phyloP scores from a whole-genome alignment of 1,140 invertebrate genomes.

The Maniola jurtina region DNA sequence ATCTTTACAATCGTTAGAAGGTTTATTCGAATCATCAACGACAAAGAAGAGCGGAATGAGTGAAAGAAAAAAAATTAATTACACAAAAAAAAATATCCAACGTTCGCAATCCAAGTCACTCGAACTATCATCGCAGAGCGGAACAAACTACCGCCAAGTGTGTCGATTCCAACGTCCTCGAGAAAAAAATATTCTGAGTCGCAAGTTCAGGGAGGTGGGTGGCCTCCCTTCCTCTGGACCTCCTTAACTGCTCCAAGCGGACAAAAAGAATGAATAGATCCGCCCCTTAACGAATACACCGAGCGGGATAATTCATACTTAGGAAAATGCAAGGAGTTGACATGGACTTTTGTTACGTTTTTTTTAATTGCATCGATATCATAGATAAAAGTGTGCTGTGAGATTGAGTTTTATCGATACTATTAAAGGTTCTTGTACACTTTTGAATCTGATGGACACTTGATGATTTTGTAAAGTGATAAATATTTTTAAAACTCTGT shows the following conservation, averaged over 20 bases:
- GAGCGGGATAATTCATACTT: constrained; percentile 77
- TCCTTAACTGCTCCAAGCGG: constrained; percentile 72
- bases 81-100: constrained; percentile 52
- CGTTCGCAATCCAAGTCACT: constrained; percentile 67
- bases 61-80: constrained; percentile 54
- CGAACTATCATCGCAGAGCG: constrained; percentile 71
- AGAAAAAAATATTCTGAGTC: constrained; percentile 76
- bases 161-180: constrained; percentile 75
- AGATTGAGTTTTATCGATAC: too few species aligned
- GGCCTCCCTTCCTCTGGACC: constrained; percentile 53
- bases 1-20: constrained; percentile 25
- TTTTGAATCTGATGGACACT: too few species aligned
- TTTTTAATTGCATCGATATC: constrained; percentile 43
- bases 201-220: constrained; percentile 67
- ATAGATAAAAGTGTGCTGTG: not conserved
- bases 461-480: too few species aligned
- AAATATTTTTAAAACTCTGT: too few species aligned
- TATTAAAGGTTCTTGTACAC: too few species aligned
- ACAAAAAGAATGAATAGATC: constrained; percentile 78
- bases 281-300: constrained; percentile 77
- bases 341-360: constrained; percentile 57
- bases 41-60: constrained; percentile 43
- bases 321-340: constrained; percentile 74
- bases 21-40: constrained; percentile 28
- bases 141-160: constrained; percentile 76